Base-by-base conservation (phyloP, 2,888 invertebrate genomes). In the Leucozona laternaria region DNA sequence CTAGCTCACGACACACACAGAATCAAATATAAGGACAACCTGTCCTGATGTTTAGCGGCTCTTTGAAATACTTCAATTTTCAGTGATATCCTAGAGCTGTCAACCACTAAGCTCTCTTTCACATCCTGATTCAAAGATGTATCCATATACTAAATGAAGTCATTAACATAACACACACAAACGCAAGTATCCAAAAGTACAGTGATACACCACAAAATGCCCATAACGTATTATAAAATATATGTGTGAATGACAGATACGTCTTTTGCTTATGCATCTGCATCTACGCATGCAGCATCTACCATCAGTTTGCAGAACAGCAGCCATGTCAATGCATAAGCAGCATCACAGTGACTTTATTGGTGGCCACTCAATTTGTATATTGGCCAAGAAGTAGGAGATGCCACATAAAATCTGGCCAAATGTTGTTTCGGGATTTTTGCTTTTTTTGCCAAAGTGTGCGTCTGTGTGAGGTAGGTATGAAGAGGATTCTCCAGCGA, bases 331-430 rank as follows among this genome's bases (percentile, higher is more conserved):
- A 62, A 75, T 71, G 70, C 78, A 82, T 75, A 71, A 62, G 73
- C 73, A 43, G 43, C 57, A 43, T 66, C 78, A 75, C 43, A 43
- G 48, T 71, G 75, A 75, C 86, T 78, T 86, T 86, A 82, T 86
- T 86, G 86, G 86, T 82, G 82, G 86, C 68, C 86, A 86, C 82
- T 86, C 86, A 86, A 86, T 86, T 82, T 86, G 86, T 86, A 82
- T 86, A 86, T 82, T 86, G 78, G 70, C 86, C 71, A 82, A 86
- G 78, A 79, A 81, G 85, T 85, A 80, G 72, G 86, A 82, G 78
- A 82, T 82, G 78, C 78, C 86, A 82, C 77, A 77, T 81, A 81
- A 81, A 77, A 85, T 86, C 77, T 78, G 64, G 20, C 57, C 82
- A 71, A 78, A 82, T 55, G 48, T 58, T 66, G 55, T 45, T 53